Percentiles rank a stretch among this genome's conserved stretches.
Evolutionary conservation across 2,888 invertebrate genomes (phyloP).

Genomic region (Carterocephalus palaemon): DNA sequence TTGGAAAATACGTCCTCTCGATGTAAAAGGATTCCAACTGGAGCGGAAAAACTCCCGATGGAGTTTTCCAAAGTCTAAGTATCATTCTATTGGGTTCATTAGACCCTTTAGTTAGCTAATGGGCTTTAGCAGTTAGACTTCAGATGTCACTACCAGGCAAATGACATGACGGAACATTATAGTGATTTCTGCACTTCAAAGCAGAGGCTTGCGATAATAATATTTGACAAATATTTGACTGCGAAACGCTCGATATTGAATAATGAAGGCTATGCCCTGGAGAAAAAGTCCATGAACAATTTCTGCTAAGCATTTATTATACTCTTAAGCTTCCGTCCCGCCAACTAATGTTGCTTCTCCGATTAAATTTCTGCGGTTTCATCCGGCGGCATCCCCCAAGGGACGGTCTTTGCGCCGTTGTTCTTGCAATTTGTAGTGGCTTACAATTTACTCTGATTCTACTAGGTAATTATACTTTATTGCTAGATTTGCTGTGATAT

Average conservation of each 20-base stretch:
- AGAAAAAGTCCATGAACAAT: too few species aligned
- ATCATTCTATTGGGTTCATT: conserved; percentile 1
- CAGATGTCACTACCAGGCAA: too few species aligned
- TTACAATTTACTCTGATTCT: conserved; percentile 5
- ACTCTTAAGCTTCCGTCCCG: conserved; percentile 4
- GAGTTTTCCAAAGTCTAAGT: conserved; percentile 8
- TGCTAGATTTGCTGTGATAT: background rate
- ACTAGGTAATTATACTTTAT: conserved; percentile 12
- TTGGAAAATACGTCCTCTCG: conserved; percentile 8
- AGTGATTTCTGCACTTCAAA: too few species aligned
- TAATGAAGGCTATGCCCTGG: too few species aligned
- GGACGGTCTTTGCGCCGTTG: conserved; percentile 8
- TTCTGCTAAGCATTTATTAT: conserved; percentile 2
- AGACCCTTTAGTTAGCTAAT: background rate
- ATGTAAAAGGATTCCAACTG: conserved; percentile 13
- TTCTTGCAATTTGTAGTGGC: conserved; percentile 15
- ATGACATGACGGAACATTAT: too few species aligned
- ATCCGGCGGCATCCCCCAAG: conserved; percentile 13
- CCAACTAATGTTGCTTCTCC: conserved; percentile 11
- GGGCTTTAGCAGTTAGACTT: too few species aligned
- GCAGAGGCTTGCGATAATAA: background rate
- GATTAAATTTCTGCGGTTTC: conserved; percentile 21
- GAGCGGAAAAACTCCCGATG: background rate
- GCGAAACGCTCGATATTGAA: too few species aligned
- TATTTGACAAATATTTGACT: too few species aligned